A percentile compares a stretch with the other conserved stretches of the same genome.
Conservation (phyloP, 2,113 vertebrate species). For the Ophthalmolycus amberensis region DNA sequence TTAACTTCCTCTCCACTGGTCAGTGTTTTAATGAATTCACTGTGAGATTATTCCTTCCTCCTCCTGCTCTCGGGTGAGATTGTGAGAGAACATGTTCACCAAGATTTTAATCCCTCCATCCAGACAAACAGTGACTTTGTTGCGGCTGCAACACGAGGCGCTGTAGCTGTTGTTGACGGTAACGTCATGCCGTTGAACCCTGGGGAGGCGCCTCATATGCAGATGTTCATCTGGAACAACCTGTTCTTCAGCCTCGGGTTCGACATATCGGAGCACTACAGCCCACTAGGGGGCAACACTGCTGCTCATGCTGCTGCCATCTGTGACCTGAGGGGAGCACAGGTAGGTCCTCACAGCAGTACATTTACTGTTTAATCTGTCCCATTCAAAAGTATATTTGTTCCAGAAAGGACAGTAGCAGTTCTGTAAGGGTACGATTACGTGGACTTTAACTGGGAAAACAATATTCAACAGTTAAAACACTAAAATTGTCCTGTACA, state of each 20-base stretch:
- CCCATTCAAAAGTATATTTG: neutral
- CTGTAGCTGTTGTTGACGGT: constrained; percentile 93
- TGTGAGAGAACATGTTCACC: neutral
- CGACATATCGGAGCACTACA: constrained; percentile 93
- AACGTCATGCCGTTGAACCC: constrained; percentile 97
- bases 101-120: neutral
- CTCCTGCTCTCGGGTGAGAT: neutral
- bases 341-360: constrained; percentile 60
- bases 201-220: constrained; percentile 91
- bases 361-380: neutral
- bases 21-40: neutral
- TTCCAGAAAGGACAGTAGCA: neutral
- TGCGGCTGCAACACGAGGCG: constrained; percentile 89
- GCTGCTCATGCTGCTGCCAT: constrained; percentile 91
- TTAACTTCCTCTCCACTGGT: neutral
- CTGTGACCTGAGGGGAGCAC: constrained; percentile 92
- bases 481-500: neutral
- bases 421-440: neutral
- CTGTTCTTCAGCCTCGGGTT: constrained; percentile 97
- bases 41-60: neutral
- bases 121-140: constrained; percentile 97
- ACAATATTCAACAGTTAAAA: neutral
- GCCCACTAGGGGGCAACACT: constrained; percentile 91
- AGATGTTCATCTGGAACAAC: constrained; percentile 99
- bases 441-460: neutral